Evolutionary conservation across 2,113 vertebrate species (phyloP), one percentile per base, ranked within the genome.

Genomic region (Ictalurus furcatus): DNA sequence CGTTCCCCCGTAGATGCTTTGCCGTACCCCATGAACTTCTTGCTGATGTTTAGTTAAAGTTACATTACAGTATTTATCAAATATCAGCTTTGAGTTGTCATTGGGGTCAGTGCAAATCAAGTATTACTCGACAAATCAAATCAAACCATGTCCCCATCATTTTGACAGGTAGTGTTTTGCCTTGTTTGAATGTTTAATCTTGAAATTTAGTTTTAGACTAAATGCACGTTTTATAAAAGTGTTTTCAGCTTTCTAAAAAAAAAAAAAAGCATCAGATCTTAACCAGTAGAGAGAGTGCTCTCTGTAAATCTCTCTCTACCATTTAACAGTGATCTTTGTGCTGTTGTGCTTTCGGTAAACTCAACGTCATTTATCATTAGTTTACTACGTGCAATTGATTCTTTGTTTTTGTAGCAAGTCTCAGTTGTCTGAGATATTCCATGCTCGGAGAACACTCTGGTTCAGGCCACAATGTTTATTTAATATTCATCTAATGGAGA

Each of bases 401-500:
- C 48, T 85, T 59, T 5, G 4, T 56, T 54, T 80, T 59, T 76
- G 14, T 25, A n/a, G 87, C 40, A 52, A 74, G 54, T 44, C 56
- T 74, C 40, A 34, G 17, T 79, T 48, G 56, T 61, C 58, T 61
- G 54, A 59, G 19, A 34, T 89, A 61, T 85, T 65, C 37, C 2
- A 61, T 83, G 61, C 48, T 67, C 59, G 54, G 74, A 84, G 63
- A 84, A 78, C 69, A 83, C 52, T 16, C 80, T 67, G 28, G 79
- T 90, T 71, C 80, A 40, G 73, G 44, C 82, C 85, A 56, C 23
- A 34, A 65, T 65, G 83, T 88, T 84, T 89, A 61, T 81, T 90
- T 85, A 63, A 86, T 87, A 92, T 90, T 92, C 80, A 85, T 69
- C 25, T 59, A 79, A 85, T 25, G 37, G 65, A 82, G 88, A 90